Base-by-base conservation (phyloP, 2,888 invertebrate genomes). In the Anoncus sp. region DNA sequence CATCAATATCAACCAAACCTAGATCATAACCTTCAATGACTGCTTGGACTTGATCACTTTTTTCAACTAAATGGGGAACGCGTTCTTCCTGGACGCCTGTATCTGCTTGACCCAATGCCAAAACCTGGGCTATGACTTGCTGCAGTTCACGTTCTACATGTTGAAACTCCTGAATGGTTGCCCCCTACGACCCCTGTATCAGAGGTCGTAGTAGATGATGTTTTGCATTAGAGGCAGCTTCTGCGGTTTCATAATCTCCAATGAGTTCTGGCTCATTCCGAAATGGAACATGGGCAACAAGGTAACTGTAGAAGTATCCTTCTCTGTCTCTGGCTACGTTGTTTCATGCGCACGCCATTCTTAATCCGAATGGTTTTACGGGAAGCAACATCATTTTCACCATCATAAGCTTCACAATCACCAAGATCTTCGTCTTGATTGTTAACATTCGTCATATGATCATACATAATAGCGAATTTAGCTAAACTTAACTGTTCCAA, bases 331-430 rank as follows among this genome's bases (percentile, higher is more conserved):
- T 22, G 10, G 22, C 49, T 20, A 22, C 49, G 49, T 20, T 49
- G 6, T 49, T 49, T 49, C 22, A 49, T 49, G 49, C 49, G 20
- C 49, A 49, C 22, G 20, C 49, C 49, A 49, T 49, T 49, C 22
- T 49, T 7, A 9, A 49, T 10, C 3, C 20, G 49, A 9, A 49
- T 49, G 20, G 22, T 49, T 22, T 49, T 49, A n/a, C n/a, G n/a
- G n/a, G n/a, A n/a, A n/a, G n/a, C n/a, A n/a, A n/a, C n/a, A n/a
- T 60, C 62, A 43, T 55, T 35, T 16, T 14, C 22, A 71, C 31
- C 24, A 3, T 16, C 70, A 40, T 76, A 70, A 1, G 27, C 65
- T 20, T 71, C 76, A 12, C 16, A 40, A 57, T 75, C 75, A 20
- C 51, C 65, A 1, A 51, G 3, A 22, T 45, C 43, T 38, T 67